Evolutionary conservation across 37 sponge, comb jelly and placozoan genomes (phyloP).

Genomic region (Sycon ciliatum): DNA sequence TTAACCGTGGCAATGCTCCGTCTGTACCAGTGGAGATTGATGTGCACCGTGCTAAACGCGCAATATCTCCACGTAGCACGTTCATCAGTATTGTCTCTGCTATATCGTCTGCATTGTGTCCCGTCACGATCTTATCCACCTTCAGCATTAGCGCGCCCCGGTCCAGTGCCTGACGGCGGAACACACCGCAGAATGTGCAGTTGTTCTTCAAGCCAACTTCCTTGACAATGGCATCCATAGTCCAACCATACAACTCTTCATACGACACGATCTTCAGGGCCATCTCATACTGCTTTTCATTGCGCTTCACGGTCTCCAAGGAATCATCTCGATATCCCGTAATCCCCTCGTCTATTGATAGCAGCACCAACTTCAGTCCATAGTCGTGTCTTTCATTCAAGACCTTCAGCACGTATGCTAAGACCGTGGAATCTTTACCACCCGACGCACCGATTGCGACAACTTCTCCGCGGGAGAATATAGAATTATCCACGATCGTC

Average conservation of each 20-base stretch:
- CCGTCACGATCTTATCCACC: slow-evolving; percentile 90
- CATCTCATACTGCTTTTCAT: slow-evolving; percentile 66
- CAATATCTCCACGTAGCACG: slow-evolving; percentile 88
- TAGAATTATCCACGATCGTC: slow-evolving; percentile 52
- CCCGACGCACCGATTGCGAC: slow-evolving; percentile 88
- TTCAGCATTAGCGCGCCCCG: slow-evolving; percentile 74
- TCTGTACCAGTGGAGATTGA: slow-evolving; percentile 84
- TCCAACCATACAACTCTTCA: slow-evolving; percentile 95
- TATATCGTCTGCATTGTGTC: slow-evolving; percentile 98
- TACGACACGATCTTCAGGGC: slow-evolving; percentile 91
- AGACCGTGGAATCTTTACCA: slow-evolving; percentile 92
- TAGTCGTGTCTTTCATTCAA: slow-evolving; percentile 84
- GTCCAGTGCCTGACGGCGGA: slow-evolving; percentile 92
- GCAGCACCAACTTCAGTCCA: slow-evolving; percentile 67
- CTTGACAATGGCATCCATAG: slow-evolving; percentile 94
- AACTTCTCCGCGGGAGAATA: slow-evolving; percentile 72
- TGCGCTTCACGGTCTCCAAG: slow-evolving; percentile 68
- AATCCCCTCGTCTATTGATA: slow-evolving; percentile 95
- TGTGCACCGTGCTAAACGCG: slow-evolving; percentile 75
- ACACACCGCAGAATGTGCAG: slow-evolving; percentile 99
- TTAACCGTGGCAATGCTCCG: slow-evolving; percentile 76
- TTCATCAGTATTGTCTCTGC: slow-evolving; percentile 99
- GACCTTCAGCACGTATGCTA: slow-evolving; percentile 79
- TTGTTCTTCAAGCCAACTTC: slow-evolving; percentile 89
- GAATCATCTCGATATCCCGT: slow-evolving; percentile 97